Conservation (phyloP, 2,797 vertebrate species). For the Nothura maculosa region DNA sequence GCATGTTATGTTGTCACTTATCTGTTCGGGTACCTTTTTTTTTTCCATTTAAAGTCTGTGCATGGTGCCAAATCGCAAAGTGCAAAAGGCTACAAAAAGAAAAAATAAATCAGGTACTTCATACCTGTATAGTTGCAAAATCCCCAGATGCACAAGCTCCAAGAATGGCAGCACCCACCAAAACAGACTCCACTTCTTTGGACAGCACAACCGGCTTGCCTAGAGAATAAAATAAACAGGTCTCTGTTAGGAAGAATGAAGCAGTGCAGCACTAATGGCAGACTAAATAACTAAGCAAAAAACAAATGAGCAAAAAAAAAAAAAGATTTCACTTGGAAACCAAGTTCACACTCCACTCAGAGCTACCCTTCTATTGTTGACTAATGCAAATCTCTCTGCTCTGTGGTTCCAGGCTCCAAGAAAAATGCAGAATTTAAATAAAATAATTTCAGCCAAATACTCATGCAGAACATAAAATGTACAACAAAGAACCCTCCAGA, state of each 20-base stretch:
- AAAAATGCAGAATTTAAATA: background rate
- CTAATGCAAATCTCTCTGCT: background rate
- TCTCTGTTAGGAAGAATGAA: conserved; percentile 44
- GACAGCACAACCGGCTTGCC: conserved; percentile 92
- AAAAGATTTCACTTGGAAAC: background rate
- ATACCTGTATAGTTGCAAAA: conserved; percentile 90
- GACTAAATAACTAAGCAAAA: background rate
- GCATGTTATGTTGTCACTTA: background rate
- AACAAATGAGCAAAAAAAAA: background rate
- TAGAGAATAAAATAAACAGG: conserved; percentile 67
- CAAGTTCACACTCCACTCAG: background rate
- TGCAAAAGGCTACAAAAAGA: background rate
- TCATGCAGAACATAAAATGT: background rate
- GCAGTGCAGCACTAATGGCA: background rate
- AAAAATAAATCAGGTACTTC: conserved; percentile 18
- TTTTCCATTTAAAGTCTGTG: background rate
- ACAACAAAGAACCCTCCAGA: background rate
- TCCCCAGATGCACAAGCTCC: conserved; percentile 94
- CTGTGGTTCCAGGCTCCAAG: background rate
- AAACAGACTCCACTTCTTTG: conserved; percentile 91
- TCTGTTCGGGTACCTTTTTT: background rate
- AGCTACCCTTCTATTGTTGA: background rate
- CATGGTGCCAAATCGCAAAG: background rate
- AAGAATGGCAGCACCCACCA: conserved; percentile 93
- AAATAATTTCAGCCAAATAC: background rate